A percentile compares a stretch with the other conserved stretches of the same genome.
These are phyloP conservation scores for Forbesichthys papilliferus DNA, from an alignment of 2,113 vertebrate species.

Conservation along the genomic window DNA sequence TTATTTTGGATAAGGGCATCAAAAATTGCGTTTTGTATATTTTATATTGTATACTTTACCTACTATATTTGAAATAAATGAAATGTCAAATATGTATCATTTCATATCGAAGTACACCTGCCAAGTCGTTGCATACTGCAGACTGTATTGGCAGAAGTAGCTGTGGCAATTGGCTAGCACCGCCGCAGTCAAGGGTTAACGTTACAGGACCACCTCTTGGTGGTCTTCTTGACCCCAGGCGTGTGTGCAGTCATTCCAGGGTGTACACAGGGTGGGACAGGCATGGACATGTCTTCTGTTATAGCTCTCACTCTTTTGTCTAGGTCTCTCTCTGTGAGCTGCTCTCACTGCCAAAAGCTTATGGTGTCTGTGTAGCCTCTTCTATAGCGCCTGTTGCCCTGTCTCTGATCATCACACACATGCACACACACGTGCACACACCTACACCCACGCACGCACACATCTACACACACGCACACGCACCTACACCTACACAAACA, in stretches of 20 bases:
- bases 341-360: background rate
- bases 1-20: no score
- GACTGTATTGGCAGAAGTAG: no score
- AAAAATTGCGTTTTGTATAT: no score
- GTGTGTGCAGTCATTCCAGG: constrained; percentile 29
- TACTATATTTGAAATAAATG: no score
- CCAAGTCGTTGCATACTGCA: no score
- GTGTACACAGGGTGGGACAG: constrained; percentile 41
- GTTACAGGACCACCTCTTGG: constrained; percentile 22
- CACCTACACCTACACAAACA: no score
- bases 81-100: no score
- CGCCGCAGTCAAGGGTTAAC: constrained; percentile 35
- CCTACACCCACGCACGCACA: constrained; percentile 17
- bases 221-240: constrained; percentile 27
- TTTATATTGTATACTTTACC: no score
- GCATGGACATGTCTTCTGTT: constrained; percentile 48
- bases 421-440: background rate
- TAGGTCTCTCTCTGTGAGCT: constrained; percentile 1
- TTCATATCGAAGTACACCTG: no score
- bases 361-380: background rate
- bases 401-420: background rate
- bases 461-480: no score
- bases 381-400: background rate
- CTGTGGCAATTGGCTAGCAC: constrained; percentile 4
- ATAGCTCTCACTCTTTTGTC: constrained; percentile 2